phyloP scores from a whole-genome alignment of 1,140 invertebrate genomes.

The Bicyclus anynana region DNA sequence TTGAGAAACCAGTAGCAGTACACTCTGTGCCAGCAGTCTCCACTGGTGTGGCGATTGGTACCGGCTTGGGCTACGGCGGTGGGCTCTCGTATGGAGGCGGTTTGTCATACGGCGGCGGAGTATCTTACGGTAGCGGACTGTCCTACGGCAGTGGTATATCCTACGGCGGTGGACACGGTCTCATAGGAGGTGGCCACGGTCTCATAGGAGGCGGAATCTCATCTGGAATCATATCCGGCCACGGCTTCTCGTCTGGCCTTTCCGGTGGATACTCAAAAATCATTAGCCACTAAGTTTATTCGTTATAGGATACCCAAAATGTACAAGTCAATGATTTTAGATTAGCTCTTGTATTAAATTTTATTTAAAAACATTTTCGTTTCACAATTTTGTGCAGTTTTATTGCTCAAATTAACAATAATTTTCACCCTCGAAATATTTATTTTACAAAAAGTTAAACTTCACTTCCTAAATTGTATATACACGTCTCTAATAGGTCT shows the following conservation, averaged over 20 bases:
- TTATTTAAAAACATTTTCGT: background rate
- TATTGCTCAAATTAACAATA: conserved; percentile 4
- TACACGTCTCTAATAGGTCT: background rate
- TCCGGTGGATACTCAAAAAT: conserved; percentile 31
- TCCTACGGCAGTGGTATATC: conserved; percentile 17
- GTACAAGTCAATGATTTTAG: conserved; percentile 29
- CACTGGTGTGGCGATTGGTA: background rate
- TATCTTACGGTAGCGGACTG: conserved; percentile 3
- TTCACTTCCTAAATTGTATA: background rate
- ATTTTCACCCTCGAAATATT: background rate
- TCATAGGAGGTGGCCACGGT: conserved; percentile 8
- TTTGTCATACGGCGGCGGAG: conserved; percentile 15
- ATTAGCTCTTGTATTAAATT: background rate
- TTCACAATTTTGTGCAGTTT: background rate
- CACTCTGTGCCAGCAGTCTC: conserved; percentile 7
- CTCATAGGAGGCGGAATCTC: conserved; percentile 13
- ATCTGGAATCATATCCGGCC: conserved; percentile 17
- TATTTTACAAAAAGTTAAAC: background rate
- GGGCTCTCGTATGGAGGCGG: background rate
- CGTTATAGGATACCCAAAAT: conserved; percentile 10
- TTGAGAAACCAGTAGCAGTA: conserved; percentile 41
- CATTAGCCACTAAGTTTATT: conserved; percentile 36
- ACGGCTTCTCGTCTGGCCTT: conserved; percentile 20
- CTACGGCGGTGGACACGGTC: conserved; percentile 11
- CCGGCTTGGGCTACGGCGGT: background rate